Evolutionary conservation across 2,113 vertebrate species (phyloP).

Genomic region (Petaurus breviceps): DNA sequence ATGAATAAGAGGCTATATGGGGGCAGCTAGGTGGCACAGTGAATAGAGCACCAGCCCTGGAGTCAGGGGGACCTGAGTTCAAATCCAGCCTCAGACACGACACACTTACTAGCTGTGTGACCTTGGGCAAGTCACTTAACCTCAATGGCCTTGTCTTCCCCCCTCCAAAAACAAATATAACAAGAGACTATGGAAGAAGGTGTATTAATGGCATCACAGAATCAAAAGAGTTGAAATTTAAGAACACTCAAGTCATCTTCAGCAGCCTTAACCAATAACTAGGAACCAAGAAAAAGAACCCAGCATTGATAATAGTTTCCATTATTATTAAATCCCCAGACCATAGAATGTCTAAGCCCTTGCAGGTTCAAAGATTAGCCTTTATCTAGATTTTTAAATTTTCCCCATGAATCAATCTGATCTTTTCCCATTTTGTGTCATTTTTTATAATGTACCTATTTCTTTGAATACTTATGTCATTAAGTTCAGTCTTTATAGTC

Average conservation of each 20-base stretch:
- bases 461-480: background rate
- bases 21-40: too few species aligned
- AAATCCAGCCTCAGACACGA: too few species aligned
- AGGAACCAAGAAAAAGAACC: background rate
- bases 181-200: background rate
- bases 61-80: too few species aligned
- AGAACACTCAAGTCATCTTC: background rate
- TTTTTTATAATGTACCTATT: background rate
- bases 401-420: background rate
- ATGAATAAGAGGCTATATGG: too few species aligned
- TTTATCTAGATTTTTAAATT: background rate
- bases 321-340: background rate
- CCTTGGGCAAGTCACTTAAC: too few species aligned
- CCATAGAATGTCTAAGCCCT: background rate
- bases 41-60: too few species aligned
- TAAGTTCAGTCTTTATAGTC: background rate
- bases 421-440: background rate
- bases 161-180: too few species aligned
- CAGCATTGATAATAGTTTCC: background rate
- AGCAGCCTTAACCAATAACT: background rate
- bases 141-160: too few species aligned
- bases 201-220: background rate
- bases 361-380: background rate
- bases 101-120: too few species aligned
- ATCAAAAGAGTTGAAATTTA: background rate